Conservation (phyloP, 2,888 invertebrate species). For the Shargacucullia verbasci region DNA sequence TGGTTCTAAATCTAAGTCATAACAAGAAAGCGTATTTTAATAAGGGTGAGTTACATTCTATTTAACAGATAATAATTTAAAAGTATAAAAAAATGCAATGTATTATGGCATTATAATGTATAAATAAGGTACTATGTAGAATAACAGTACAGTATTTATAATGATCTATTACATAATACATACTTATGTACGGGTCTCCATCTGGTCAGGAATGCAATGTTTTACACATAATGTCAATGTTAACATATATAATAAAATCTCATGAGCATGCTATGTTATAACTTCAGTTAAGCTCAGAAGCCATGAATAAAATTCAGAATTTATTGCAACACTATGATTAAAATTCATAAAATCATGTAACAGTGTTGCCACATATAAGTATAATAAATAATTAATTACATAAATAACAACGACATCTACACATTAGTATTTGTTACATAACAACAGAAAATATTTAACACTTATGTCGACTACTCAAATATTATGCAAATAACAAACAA, state of each 20-base stretch:
- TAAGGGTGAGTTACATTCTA: constrained; percentile 10
- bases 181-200: not conserved
- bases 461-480: constrained; percentile 1
- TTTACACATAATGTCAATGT: no score
- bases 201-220: constrained; percentile 22
- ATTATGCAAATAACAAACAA: constrained; percentile 3
- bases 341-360: constrained; percentile 11
- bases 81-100: constrained; percentile 13
- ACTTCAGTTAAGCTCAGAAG: no score
- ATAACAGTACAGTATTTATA: not conserved
- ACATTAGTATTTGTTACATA: constrained; percentile 6
- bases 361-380: constrained; percentile 14
- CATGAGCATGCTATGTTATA: no score
- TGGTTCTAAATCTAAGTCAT: constrained; percentile 15
- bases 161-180: constrained; percentile 7
- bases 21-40: constrained; percentile 8
- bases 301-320: not conserved
- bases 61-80: constrained; percentile 2
- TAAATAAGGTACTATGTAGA: constrained; percentile 1
- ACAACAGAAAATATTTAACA: constrained; percentile 14
- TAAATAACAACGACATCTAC: not conserved
- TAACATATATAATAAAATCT: constrained; percentile 14
- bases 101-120: constrained; percentile 20
- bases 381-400: constrained; percentile 4
- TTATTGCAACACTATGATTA: not conserved